Evolutionary conservation across 2,888 invertebrate genomes (phyloP).

Genomic region (Idaea dimidiata): DNA sequence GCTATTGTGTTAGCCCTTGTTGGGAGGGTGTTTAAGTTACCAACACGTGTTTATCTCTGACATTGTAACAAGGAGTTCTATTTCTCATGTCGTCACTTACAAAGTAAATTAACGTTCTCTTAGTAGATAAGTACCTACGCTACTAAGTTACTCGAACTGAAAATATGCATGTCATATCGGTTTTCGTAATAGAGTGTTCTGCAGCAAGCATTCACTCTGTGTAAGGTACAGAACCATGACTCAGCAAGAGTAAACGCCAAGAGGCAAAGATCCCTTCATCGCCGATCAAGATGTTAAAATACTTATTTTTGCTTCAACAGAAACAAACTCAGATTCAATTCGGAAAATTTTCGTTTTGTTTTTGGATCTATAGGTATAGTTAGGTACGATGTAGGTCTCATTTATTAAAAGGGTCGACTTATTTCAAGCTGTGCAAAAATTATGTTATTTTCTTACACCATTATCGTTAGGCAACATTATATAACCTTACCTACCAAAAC

Average conservation of each 20-base stretch:
- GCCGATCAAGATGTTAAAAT: slow-evolving; percentile 67
- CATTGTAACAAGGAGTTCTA: background rate
- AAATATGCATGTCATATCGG: background rate
- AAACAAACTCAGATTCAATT: slow-evolving; percentile 22
- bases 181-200: slow-evolving; percentile 13
- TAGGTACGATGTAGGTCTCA: background rate
- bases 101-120: background rate
- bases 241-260: slow-evolving; percentile 45
- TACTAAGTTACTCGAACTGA: background rate
- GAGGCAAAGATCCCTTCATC: slow-evolving; percentile 43
- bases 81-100: background rate
- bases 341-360: background rate
- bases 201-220: slow-evolving; percentile 19
- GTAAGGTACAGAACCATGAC: slow-evolving; percentile 51
- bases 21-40: background rate
- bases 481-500: background rate
- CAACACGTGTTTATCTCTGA: background rate
- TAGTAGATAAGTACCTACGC: background rate
- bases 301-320: slow-evolving; percentile 46
- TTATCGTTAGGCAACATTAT: background rate
- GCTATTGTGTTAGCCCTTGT: background rate
- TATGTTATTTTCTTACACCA: too few species aligned
- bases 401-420: too few species aligned
- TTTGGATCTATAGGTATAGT: background rate
- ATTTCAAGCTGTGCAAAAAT: too few species aligned